Percentiles rank a stretch among this genome's conserved stretches.
These are phyloP conservation scores for Mirza zaza DNA, from an alignment of 2,113 vertebrate species.

Conservation along the genomic window DNA sequence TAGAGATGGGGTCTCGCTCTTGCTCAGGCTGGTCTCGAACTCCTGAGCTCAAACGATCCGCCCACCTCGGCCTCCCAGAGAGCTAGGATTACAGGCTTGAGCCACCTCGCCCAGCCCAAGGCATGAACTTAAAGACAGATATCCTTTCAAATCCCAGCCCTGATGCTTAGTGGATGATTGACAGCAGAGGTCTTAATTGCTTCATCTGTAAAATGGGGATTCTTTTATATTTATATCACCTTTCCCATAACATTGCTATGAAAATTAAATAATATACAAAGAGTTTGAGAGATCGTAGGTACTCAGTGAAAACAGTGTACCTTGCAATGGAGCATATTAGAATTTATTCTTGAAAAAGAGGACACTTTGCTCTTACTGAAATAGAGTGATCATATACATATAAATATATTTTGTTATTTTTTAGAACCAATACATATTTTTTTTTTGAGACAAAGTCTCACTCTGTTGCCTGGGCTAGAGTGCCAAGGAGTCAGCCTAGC, in stretches of 20 bases:
- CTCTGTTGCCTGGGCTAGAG: too few species aligned
- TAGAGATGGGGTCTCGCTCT: too few species aligned
- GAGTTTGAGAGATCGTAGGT: not conserved
- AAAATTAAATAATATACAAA: not conserved
- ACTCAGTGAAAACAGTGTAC: not conserved
- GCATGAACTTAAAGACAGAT: not conserved
- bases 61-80: too few species aligned
- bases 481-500: too few species aligned
- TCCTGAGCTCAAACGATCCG: too few species aligned
- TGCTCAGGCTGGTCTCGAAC: too few species aligned
- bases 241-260: not conserved
- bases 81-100: too few species aligned
- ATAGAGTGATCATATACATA: not conserved
- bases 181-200: not conserved
- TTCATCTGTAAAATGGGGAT: not conserved
- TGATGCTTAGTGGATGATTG: not conserved
- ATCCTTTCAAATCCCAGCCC: not conserved
- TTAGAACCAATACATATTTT: not conserved
- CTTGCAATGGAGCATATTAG: not conserved
- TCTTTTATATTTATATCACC: slow-evolving; percentile 35
- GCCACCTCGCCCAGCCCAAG: too few species aligned
- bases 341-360: not conserved
- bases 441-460: too few species aligned
- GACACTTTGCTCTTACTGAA: not conserved
- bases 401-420: not conserved